Conservation (phyloP, 2,888 invertebrate genomes). For the Lumbricus terrestris region DNA sequence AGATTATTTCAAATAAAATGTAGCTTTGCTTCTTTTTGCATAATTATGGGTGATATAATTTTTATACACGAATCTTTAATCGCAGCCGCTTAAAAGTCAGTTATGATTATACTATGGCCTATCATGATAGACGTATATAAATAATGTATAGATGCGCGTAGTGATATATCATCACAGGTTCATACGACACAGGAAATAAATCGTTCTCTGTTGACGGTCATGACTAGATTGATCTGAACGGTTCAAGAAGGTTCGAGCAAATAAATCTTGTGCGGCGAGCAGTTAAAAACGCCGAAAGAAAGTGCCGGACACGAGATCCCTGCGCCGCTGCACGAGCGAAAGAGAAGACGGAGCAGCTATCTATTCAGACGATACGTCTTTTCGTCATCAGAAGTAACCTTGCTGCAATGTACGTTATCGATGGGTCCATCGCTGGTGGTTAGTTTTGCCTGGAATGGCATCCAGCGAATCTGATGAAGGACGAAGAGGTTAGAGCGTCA, state of each 20-base stretch:
- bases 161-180: not conserved
- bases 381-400: not conserved
- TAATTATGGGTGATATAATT: not conserved
- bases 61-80: not conserved
- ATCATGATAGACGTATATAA: not conserved
- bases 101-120: not conserved
- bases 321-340: not conserved
- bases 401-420: not conserved
- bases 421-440: not conserved
- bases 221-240: not conserved
- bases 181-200: not conserved
- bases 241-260: not conserved
- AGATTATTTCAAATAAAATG: not conserved
- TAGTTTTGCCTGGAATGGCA: no score
- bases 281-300: no score
- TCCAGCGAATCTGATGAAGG: not conserved
- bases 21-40: not conserved
- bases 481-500: not conserved
- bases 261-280: constrained; percentile 3
- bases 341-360: not conserved
- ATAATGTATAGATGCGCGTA: not conserved
- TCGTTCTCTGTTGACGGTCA: not conserved
- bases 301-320: not conserved
- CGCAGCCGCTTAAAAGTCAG: not conserved
- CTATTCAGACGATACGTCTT: not conserved